Evolutionary conservation across 2,113 vertebrate species (phyloP), one percentile per base, ranked within the genome.

Genomic region (Acinonyx jubatus): DNA sequence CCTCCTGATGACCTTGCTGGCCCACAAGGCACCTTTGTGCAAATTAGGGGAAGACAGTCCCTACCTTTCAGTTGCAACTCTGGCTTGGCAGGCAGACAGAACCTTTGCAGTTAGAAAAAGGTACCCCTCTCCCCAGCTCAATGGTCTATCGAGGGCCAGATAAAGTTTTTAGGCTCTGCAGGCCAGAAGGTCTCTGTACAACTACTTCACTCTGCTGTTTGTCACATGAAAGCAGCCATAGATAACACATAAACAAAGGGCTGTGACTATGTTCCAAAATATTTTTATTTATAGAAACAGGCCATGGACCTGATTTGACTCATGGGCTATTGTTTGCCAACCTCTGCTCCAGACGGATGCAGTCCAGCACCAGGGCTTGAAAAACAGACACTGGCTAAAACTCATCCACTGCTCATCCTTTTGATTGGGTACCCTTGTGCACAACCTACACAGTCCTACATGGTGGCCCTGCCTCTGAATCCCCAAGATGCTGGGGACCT

Each of bases 81-180:
- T 12, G 89, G n/a, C 41, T 95, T 94, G 96, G 74, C 69, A 97
- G 90, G 69, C 85, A 93, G 68, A 65, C 71, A 94, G 91, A 83
- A 15, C 2, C 76, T 88, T 36, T 94, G 90, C 94, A 97, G 92
- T 96, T 94, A 91, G 57, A 82, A 97, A 95, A 98, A 97, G 83
- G 29, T 95, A 41, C 27, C 89, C 45, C 15, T 88, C n/a, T 69
- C 69, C 88, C 76, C 31, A 80, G 27, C 76, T 80, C 83, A 14
- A 65, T 61, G 61, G 31, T 95, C 80, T 81, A 16, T 90, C 61
- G 55, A 92, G 11, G 71, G 31, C 80, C 74, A 81, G 76, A 65
- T 2, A 68, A 89, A 68, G 88, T 83, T 63, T 50, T 80, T 55
- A 90, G 84, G 1, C 18, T 86, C 90, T 82, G 15, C 0, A 4